Evolutionary conservation across 1,140 invertebrate genomes (phyloP).

Genomic region (Drosophila ironensis): DNA sequence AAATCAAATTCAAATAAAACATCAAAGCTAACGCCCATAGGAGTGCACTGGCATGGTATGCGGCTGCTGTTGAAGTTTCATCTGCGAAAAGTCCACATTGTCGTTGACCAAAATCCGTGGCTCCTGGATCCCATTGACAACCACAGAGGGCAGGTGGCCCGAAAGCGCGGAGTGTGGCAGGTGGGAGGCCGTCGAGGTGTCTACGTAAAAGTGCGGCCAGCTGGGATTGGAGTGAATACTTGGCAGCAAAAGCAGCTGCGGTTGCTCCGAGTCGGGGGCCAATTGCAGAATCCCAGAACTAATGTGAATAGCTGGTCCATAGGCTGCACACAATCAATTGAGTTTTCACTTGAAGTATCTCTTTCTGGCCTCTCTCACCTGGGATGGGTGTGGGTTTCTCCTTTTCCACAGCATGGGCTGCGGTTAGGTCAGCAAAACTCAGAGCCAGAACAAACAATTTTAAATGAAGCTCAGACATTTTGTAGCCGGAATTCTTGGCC

Average conservation of each 20-base stretch:
- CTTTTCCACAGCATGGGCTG: background rate
- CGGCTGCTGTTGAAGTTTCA: conserved; percentile 7
- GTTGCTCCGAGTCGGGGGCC: conserved; percentile 32
- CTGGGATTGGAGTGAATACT: conserved; percentile 6
- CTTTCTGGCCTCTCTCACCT: no score
- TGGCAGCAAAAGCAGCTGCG: conserved; percentile 39
- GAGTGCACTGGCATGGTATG: conserved; percentile 6
- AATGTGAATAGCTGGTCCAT: conserved; percentile 59
- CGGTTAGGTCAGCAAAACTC: background rate
- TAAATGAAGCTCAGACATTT: conserved; percentile 18
- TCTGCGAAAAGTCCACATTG: conserved; percentile 50
- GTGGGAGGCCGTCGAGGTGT: conserved; percentile 19
- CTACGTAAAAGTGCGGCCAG: conserved; percentile 35
- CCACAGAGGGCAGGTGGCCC: background rate
- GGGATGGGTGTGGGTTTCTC: background rate
- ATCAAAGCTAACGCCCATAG: conserved; percentile 32
- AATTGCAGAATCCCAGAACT: conserved; percentile 58
- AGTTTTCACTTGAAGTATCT: no score
- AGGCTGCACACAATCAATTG: no score
- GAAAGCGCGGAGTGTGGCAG: conserved; percentile 22
- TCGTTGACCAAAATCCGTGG: conserved; percentile 24
- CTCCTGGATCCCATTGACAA: conserved; percentile 1
- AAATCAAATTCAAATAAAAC: background rate
- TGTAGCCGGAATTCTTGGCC: background rate
- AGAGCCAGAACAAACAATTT: conserved; percentile 8